These are phyloP conservation scores for Brachypteracias leptosomus DNA, from an alignment of 2,113 vertebrate genomes.

Conservation along the genomic window DNA sequence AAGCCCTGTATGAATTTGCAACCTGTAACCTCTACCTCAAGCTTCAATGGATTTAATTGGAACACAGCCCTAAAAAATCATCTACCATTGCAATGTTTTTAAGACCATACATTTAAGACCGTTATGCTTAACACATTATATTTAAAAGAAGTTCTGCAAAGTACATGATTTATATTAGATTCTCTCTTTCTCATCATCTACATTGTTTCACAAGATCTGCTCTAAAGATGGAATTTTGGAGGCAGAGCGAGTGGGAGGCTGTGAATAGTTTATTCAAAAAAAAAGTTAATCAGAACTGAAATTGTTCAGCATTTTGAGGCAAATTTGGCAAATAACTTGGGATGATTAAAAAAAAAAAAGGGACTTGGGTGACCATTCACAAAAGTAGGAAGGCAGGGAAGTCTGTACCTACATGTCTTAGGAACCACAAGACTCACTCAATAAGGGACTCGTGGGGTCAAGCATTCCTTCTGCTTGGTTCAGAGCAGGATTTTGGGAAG, in stretches of 20 bases:
- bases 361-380: not conserved
- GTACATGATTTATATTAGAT: not conserved
- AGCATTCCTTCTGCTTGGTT: not conserved
- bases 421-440: not conserved
- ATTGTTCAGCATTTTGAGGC: constrained; percentile 35
- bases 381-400: not conserved
- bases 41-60: not conserved
- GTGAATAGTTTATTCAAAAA: constrained; percentile 46
- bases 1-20: not conserved
- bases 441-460: not conserved
- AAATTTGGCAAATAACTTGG: not conserved
- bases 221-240: constrained; percentile 65
- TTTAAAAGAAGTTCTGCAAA: constrained; percentile 1
- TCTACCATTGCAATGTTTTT: not conserved
- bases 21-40: not conserved
- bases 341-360: not conserved
- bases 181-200: not conserved
- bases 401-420: not conserved
- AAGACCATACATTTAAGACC: not conserved
- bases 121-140: not conserved
- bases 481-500: not conserved
- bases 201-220: constrained; percentile 27
- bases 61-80: not conserved
- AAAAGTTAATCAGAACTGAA: constrained; percentile 34
- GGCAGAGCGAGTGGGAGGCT: constrained; percentile 58